Conservation (phyloP, 35 echinoderm and acorn worm genomes). For the Ophioderma brevispina region DNA sequence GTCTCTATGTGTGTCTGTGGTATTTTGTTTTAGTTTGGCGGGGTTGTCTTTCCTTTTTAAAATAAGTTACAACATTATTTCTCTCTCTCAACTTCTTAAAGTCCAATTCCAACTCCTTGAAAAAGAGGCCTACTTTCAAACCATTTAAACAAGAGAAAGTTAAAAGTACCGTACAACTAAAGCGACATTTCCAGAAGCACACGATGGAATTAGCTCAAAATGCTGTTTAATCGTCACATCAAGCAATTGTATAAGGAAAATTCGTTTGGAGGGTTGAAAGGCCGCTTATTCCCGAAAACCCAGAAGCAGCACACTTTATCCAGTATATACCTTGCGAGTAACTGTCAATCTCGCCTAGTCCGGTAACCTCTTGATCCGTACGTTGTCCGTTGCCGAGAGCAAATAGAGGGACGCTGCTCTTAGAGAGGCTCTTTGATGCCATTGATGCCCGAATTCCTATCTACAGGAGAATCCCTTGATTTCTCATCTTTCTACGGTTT, state of each 20-base stretch:
- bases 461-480: background rate
- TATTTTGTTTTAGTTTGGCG: too few relatives aligned
- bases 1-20: too few relatives aligned
- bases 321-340: background rate
- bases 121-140: background rate
- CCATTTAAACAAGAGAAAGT: background rate
- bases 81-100: too few relatives aligned
- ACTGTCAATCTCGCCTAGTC: constrained; percentile 4
- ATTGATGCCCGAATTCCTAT: background rate
- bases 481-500: background rate
- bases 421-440: background rate
- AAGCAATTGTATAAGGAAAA: constrained; percentile 1
- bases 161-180: background rate
- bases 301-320: background rate
- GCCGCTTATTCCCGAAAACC: background rate
- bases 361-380: background rate
- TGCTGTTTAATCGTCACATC: background rate
- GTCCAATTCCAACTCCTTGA: too few relatives aligned
- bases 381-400: background rate
- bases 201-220: background rate
- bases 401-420: background rate
- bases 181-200: background rate
- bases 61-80: too few relatives aligned
- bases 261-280: background rate
- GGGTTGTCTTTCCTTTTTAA: too few relatives aligned